A percentile compares a stretch with the other conserved stretches of the same genome.
phyloP scores from a whole-genome alignment of 1,140 invertebrate genomes.

The Leucophenga varia region DNA sequence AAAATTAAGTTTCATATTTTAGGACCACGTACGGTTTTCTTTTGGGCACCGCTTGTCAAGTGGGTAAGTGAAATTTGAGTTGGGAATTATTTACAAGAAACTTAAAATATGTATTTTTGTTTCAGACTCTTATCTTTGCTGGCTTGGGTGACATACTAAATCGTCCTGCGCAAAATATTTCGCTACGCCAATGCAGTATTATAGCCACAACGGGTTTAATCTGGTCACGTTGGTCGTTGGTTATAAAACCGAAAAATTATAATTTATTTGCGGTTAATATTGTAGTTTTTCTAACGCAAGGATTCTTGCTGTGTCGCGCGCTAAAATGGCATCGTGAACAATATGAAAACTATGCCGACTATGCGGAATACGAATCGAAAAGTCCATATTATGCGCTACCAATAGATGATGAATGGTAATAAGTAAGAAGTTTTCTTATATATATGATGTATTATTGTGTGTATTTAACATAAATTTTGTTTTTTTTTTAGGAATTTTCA shows the following conservation, averaged over 20 bases:
- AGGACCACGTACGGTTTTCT: conserved; percentile 36
- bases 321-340: conserved; percentile 21
- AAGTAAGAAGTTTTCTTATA: no score
- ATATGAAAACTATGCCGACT: not conserved
- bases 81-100: not conserved
- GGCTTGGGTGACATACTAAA: conserved; percentile 28
- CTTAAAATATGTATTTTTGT: not conserved
- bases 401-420: conserved; percentile 17
- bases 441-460: no score
- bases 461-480: no score
- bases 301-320: conserved; percentile 20
- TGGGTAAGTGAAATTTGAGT: conserved; percentile 20
- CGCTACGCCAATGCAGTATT: conserved; percentile 23
- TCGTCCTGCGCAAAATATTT: conserved; percentile 24
- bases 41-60: conserved; percentile 33
- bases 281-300: conserved; percentile 23
- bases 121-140: conserved; percentile 23
- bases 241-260: conserved; percentile 37
- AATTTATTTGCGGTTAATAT: conserved; percentile 28
- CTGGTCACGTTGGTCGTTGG: conserved; percentile 35
- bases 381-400: not conserved
- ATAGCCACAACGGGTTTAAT: conserved; percentile 24
- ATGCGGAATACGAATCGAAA: conserved; percentile 2
- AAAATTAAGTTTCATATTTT: not conserved
- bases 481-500: no score